Conservation (phyloP, 2,888 invertebrate species). For the Drosophila borealis region DNA sequence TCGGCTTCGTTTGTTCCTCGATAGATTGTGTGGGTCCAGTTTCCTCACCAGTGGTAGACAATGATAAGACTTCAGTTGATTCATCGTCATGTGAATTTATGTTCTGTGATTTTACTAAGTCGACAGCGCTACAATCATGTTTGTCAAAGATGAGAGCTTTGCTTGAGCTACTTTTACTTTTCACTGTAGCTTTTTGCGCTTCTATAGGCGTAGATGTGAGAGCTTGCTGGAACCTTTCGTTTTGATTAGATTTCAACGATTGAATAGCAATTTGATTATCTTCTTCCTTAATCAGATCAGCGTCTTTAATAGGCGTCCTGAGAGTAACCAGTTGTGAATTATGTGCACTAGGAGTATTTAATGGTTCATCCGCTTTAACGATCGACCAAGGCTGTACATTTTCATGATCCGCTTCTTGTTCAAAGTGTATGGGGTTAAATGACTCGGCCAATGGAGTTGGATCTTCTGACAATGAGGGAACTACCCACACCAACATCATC, state of each 20-base stretch:
- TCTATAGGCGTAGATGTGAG: slow-evolving; percentile 80
- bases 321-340: slow-evolving; percentile 32
- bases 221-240: slow-evolving; percentile 55
- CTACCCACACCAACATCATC: slow-evolving; percentile 64
- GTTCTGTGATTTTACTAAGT: slow-evolving; percentile 9
- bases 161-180: slow-evolving; percentile 13
- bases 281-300: slow-evolving; percentile 20
- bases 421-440: slow-evolving; percentile 84
- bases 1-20: slow-evolving; percentile 17
- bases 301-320: slow-evolving; percentile 51
- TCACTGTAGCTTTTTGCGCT: slow-evolving; percentile 3
- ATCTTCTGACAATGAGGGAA: slow-evolving; percentile 85
- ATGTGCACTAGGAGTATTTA: slow-evolving; percentile 77
- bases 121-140: slow-evolving; percentile 27
- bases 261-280: slow-evolving; percentile 12
- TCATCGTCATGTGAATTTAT: slow-evolving; percentile 29
- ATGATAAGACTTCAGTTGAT: slow-evolving; percentile 15
- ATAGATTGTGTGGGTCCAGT: slow-evolving; percentile 16
- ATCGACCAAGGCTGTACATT: slow-evolving; percentile 57
- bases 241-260: slow-evolving; percentile 16
- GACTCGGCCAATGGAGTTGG: slow-evolving; percentile 85
- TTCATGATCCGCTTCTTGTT: slow-evolving; percentile 81
- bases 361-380: slow-evolving; percentile 63
- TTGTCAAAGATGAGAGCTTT: slow-evolving; percentile 60
- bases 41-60: slow-evolving; percentile 26